Evolutionary conservation across 1,140 invertebrate species (phyloP).

Genomic region (Drosophila sp.): DNA sequence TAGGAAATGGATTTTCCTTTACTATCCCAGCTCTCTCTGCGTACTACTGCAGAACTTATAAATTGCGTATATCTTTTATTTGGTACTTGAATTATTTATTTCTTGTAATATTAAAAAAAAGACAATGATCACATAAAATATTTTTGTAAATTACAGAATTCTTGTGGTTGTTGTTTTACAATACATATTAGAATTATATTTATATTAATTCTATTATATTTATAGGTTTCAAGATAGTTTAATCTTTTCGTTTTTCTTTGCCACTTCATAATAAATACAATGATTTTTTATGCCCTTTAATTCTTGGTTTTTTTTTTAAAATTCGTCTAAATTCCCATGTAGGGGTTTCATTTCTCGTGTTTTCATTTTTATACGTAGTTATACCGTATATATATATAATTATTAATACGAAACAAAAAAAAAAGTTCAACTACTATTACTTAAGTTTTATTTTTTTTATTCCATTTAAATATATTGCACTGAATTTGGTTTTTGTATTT

Average conservation of each 20-base stretch:
- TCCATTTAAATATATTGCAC: slow-evolving; percentile 65
- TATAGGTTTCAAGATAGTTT: slow-evolving; percentile 37
- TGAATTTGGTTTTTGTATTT: slow-evolving; percentile 43
- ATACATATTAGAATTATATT: slow-evolving; percentile 71
- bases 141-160: slow-evolving; percentile 80
- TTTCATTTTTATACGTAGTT: slow-evolving; percentile 43
- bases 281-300: slow-evolving; percentile 64
- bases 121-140: slow-evolving; percentile 81
- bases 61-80: slow-evolving; percentile 72
- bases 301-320: slow-evolving; percentile 57
- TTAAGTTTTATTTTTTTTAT: slow-evolving; percentile 47
- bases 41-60: slow-evolving; percentile 12
- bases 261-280: slow-evolving; percentile 49
- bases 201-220: slow-evolving; percentile 61
- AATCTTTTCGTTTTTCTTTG: slow-evolving; percentile 33
- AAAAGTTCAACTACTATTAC: slow-evolving; percentile 70
- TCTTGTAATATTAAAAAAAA: slow-evolving; percentile 80
- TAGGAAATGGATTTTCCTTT: no score
- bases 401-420: slow-evolving; percentile 74
- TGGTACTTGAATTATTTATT: slow-evolving; percentile 79
- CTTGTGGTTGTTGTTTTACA: slow-evolving; percentile 66
- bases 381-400: slow-evolving; percentile 46
- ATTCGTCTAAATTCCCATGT: slow-evolving; percentile 77
- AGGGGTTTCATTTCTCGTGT: slow-evolving; percentile 17
- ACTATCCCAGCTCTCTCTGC: no score